Conservation (phyloP, 2,888 invertebrate genomes). For the Ochropleura leucogaster region DNA sequence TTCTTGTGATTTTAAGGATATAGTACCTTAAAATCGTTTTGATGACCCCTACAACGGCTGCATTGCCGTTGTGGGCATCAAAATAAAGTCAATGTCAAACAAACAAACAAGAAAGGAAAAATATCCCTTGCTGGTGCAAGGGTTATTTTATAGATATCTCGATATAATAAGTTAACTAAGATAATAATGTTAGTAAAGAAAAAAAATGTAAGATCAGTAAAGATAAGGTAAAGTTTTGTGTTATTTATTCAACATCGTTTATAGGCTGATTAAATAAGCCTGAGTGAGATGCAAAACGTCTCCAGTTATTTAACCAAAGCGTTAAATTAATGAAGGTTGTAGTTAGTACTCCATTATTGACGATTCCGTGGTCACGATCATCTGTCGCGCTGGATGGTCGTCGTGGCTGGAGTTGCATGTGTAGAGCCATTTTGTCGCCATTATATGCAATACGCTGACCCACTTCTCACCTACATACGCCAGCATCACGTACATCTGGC, state of each 20-base stretch:
- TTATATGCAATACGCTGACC: constrained; percentile 61
- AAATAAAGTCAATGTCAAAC: too few species aligned
- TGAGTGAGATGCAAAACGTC: background rate
- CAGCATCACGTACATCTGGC: constrained; percentile 59
- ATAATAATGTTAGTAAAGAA: background rate
- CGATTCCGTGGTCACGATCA: constrained; percentile 32
- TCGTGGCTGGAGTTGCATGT: constrained; percentile 59
- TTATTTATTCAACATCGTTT: background rate
- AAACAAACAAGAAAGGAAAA: too few species aligned
- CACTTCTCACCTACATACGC: constrained; percentile 67
- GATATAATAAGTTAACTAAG: background rate
- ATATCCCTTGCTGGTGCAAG: too few species aligned
- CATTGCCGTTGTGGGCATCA: background rate
- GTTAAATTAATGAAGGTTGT: background rate
- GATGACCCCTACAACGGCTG: background rate
- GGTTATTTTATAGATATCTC: background rate
- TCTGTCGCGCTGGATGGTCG: constrained; percentile 27
- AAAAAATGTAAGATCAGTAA: too few species aligned
- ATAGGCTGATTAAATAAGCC: background rate
- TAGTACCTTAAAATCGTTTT: background rate
- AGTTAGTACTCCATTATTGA: constrained; percentile 11
- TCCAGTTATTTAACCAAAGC: background rate
- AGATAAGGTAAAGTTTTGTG: too few species aligned
- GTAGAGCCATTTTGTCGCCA: constrained; percentile 56
- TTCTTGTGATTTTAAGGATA: too few species aligned